A percentile compares a stretch with the other conserved stretches of the same genome.
phyloP scores from a whole-genome alignment of 2,888 invertebrate genomes.

The Corythucha ciliata region DNA sequence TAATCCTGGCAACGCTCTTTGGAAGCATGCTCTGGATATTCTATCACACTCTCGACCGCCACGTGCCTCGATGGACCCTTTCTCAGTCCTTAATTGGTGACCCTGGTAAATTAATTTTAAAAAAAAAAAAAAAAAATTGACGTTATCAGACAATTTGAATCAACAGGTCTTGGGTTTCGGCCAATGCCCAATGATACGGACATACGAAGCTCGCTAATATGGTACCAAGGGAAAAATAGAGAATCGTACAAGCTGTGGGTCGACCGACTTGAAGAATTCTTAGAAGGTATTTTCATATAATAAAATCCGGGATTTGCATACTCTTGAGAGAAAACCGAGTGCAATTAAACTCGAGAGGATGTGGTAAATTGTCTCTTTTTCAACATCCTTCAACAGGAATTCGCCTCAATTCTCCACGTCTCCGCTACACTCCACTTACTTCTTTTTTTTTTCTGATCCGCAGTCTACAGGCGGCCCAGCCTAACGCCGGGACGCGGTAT shows the following conservation, averaged over 20 bases:
- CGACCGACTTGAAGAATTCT: conserved; percentile 59
- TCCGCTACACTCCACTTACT: neutral
- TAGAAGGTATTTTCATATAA: conserved; percentile 74
- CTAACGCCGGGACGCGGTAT: conserved; percentile 61
- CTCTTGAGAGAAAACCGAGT: too few relatives aligned
- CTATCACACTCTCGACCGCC: conserved; percentile 78
- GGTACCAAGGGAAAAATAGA: conserved; percentile 76
- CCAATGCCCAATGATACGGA: conserved; percentile 79
- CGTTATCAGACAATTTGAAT: too few relatives aligned
- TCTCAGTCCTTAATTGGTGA: conserved; percentile 84
- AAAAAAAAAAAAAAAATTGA: too few relatives aligned
- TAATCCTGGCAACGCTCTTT: conserved; percentile 82
- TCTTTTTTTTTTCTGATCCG: neutral
- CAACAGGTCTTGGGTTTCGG: conserved; percentile 74
- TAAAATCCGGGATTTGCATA: too few relatives aligned
- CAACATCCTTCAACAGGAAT: too few relatives aligned
- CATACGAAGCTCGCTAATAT: conserved; percentile 87
- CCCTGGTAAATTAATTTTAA: conserved; percentile 55
- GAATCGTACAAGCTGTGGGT: conserved; percentile 71
- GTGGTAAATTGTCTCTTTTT: too few relatives aligned
- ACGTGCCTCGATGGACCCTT: conserved; percentile 81
- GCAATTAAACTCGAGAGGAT: too few relatives aligned
- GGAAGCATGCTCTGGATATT: conserved; percentile 92
- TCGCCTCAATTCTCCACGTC: too few relatives aligned
- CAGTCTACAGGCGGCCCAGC: conserved; percentile 64